Evolutionary conservation across 1,140 invertebrate species (phyloP), one percentile per base, ranked within the genome.

Genomic region (Caenorhabditis brenneri): DNA sequence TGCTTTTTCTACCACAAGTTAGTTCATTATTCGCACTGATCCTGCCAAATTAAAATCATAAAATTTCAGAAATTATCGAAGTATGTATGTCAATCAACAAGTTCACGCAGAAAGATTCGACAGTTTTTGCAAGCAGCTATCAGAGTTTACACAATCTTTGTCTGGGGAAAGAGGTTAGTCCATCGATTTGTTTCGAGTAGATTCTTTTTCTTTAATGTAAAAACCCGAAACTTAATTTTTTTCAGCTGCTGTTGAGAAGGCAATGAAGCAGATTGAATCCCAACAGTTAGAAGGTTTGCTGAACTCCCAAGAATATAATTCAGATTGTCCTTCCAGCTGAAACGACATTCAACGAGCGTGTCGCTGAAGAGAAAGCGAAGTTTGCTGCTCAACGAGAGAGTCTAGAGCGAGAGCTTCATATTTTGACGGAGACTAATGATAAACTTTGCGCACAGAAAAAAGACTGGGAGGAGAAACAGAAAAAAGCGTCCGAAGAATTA

Each of bases 391-490:
- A 74, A 42, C 19, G 36, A 24, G 65, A 39, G 10, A 10, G 24
- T 24, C 15, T 74, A 15, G 36, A 74, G 33, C n/a, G n/a, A 42
- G 27, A 74, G 36, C 65, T 74, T 24, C 36, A 42, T 10, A n/a
- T 12, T 9, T 24, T 74, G 36, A 74, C 65, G 24, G 65, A 31
- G n/a, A 42, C 10, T 5, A 31, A 74, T n/a, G n/a, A 74, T 42
- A 74, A 46, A 27, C n/a, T 46, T n/a, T 46, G 9, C 46, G 65
- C 22, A 74, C 65, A 74, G 36, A 74, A 42, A 74, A 74, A 42
- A 42, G 65, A 46, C 1, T 74, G 36, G 65, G 65, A 74, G 24
- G n/a, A 42, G n/a, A 42, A 42, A 31, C 65, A 74, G 15, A 36
- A 42, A 12, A 42, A 24, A 19, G 65, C 65, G 3, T 42, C 7